Conservation (phyloP, 2,113 vertebrate genomes). For the Phodopus roborovskii region DNA sequence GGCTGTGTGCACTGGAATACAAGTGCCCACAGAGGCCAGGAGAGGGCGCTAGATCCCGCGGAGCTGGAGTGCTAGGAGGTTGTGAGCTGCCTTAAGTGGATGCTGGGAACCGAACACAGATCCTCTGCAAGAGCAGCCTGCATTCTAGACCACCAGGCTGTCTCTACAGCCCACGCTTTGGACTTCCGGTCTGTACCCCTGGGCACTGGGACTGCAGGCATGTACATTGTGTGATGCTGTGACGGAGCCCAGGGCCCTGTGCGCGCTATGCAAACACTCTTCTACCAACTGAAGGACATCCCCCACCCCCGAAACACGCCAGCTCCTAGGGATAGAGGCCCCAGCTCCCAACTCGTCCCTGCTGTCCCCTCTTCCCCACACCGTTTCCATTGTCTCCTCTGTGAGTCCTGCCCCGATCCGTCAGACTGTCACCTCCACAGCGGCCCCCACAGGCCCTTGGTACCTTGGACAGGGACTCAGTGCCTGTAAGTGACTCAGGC, state of each 20-base stretch:
- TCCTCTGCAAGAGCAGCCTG: neutral
- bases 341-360: neutral
- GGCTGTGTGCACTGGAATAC: too few relatives aligned
- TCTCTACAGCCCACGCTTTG: neutral
- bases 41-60: neutral
- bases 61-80: neutral
- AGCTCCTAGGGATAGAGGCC: neutral
- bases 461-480: neutral
- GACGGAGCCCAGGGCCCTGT: neutral
- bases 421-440: accelerated
- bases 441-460: neutral
- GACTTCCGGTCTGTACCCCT: neutral
- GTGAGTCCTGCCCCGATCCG: neutral
- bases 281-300: neutral
- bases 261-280: neutral
- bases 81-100: neutral
- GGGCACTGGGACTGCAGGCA: neutral
- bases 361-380: neutral
- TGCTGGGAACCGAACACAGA: neutral
- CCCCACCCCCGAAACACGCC: neutral
- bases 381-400: neutral
- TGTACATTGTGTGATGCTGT: neutral
- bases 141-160: neutral
- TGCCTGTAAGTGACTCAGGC: neutral
- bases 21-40: neutral